Conservation (phyloP, 2,888 invertebrate genomes). For the Cheilosia vulpina region DNA sequence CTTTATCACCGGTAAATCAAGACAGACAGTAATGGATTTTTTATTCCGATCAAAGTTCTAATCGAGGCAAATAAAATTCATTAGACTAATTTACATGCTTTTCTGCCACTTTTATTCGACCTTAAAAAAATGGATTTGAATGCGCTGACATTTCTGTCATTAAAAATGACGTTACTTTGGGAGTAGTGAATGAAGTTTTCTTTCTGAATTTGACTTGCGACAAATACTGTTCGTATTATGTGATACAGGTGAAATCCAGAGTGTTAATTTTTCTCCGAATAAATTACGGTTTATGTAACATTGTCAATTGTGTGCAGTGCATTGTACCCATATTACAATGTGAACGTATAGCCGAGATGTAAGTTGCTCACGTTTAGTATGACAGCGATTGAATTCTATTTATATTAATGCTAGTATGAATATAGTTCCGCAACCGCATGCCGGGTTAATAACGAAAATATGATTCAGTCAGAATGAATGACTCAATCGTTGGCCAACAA, state of each 20-base stretch:
- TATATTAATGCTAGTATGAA: too few relatives aligned
- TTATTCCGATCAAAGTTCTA: background rate
- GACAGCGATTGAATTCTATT: background rate
- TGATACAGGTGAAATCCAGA: background rate
- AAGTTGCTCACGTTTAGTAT: background rate
- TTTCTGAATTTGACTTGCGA: constrained; percentile 12
- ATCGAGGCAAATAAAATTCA: background rate
- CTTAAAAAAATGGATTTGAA: too few relatives aligned
- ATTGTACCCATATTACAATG: constrained; percentile 30
- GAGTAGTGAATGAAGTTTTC: background rate
- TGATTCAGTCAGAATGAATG: too few relatives aligned
- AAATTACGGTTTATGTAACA: constrained; percentile 22
- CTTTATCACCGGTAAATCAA: background rate
- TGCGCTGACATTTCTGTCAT: too few relatives aligned
- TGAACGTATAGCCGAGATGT: background rate
- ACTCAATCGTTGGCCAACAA: too few relatives aligned
- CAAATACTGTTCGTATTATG: constrained; percentile 19
- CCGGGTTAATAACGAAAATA: too few relatives aligned
- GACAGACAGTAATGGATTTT: constrained; percentile 10
- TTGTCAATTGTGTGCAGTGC: constrained; percentile 7
- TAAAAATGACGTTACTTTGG: too few relatives aligned
- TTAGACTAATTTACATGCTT: background rate
- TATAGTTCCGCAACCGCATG: too few relatives aligned
- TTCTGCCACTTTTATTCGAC: too few relatives aligned
- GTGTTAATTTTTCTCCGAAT: too few relatives aligned